Conservation (phyloP, 1,140 invertebrate genomes). For the Sogatella furcifera region DNA sequence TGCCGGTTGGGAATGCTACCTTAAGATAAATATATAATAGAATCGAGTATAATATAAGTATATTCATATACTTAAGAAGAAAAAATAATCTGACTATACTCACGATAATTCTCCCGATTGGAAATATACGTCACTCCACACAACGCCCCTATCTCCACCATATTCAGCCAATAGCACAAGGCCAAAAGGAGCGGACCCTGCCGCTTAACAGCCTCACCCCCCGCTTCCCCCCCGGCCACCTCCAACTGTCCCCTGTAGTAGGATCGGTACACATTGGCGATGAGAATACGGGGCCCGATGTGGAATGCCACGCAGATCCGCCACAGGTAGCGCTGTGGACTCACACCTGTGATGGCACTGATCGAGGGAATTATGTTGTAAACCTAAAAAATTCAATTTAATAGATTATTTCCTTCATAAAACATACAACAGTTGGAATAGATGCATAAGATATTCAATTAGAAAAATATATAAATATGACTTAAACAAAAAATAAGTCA, state of each 20-base stretch:
- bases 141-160: slow-evolving; percentile 69
- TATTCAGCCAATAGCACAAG: slow-evolving; percentile 73
- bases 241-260: slow-evolving; percentile 47
- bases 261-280: slow-evolving; percentile 71
- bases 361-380: slow-evolving; percentile 86
- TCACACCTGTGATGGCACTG: slow-evolving; percentile 82
- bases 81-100: slow-evolving; percentile 41
- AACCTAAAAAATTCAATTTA: slow-evolving; percentile 44
- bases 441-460: too few relatives aligned
- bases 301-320: slow-evolving; percentile 81
- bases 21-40: too few relatives aligned
- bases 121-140: slow-evolving; percentile 86
- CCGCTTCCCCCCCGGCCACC: background rate
- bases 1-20: too few relatives aligned
- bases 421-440: background rate
- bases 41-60: too few relatives aligned
- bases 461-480: too few relatives aligned
- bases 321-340: slow-evolving; percentile 86
- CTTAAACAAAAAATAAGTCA: too few relatives aligned
- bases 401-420: background rate
- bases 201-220: background rate
- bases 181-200: slow-evolving; percentile 44
- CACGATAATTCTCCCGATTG: slow-evolving; percentile 89
- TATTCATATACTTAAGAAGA: too few relatives aligned
- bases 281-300: slow-evolving; percentile 73